A percentile compares a stretch with the other conserved stretches of the same genome.
Conservation (phyloP, 2,797 vertebrate genomes). For the Mus spretus region DNA sequence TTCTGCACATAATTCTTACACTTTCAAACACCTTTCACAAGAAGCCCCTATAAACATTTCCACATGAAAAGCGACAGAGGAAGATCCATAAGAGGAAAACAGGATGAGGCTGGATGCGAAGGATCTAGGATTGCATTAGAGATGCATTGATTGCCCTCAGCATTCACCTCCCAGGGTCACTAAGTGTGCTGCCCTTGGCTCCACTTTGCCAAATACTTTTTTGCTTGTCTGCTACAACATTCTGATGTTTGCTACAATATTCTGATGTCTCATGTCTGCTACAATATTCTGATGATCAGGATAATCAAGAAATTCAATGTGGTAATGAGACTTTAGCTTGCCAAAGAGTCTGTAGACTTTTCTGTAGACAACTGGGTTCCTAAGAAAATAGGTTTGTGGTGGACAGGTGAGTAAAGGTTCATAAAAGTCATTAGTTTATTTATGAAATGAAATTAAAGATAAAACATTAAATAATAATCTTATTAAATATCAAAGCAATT, state of each 20-base stretch:
- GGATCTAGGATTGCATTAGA: neutral
- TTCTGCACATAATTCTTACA: constrained; percentile 73
- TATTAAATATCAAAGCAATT: constrained; percentile 1
- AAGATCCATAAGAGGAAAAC: constrained; percentile 31
- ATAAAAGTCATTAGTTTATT: neutral
- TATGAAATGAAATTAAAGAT: neutral
- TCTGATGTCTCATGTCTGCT: neutral
- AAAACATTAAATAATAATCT: neutral
- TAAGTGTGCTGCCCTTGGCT: neutral
- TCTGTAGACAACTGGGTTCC: neutral
- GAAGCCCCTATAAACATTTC: constrained; percentile 75
- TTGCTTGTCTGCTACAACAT: neutral
- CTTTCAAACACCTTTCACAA: constrained; percentile 73
- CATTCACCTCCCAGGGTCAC: neutral
- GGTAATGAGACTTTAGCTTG: neutral
- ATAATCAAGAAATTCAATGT: neutral
- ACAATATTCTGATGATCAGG: neutral
- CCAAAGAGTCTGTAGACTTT: neutral
- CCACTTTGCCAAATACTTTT: neutral
- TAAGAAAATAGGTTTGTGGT: neutral
- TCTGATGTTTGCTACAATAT: neutral
- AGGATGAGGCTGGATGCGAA: constrained; percentile 34
- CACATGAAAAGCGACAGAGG: constrained; percentile 69
- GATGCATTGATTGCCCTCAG: neutral
- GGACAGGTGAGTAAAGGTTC: neutral